Conservation (phyloP, 2,888 invertebrate genomes). For the Agriopis leucophaearia region DNA sequence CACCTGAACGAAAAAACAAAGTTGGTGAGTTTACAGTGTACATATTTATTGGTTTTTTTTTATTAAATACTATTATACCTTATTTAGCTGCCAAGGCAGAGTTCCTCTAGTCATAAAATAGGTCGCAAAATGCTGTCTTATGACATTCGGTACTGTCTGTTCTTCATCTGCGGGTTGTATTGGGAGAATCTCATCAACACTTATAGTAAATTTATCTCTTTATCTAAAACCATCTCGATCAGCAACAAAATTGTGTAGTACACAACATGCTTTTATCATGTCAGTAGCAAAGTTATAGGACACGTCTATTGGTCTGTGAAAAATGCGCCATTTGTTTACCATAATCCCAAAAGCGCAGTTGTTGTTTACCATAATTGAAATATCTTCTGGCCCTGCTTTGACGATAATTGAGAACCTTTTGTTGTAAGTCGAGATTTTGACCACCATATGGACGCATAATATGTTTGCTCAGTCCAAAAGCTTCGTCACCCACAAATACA, state of each 20-base stretch:
- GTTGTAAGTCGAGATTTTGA: neutral
- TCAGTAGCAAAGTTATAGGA: neutral
- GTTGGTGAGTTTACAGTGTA: neutral
- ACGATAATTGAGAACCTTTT: no score
- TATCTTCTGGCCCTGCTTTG: no score
- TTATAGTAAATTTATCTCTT: neutral
- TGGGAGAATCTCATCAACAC: neutral
- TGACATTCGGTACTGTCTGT: neutral
- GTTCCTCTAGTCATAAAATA: neutral
- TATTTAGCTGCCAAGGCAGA: neutral
- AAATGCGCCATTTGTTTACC: neutral
- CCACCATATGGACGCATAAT: constrained; percentile 7
- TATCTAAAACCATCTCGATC: neutral
- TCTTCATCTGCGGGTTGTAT: neutral
- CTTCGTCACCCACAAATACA: constrained; percentile 2
- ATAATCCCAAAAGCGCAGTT: no score
- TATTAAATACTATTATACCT: neutral
- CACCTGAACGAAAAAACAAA: neutral
- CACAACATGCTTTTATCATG: constrained; percentile 2
- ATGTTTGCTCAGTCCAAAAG: neutral
- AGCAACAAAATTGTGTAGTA: neutral
- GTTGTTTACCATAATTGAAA: no score
- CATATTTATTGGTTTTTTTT: no score
- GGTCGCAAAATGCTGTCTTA: neutral
- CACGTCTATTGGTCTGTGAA: neutral